These are phyloP conservation scores for Fulica atra DNA, from an alignment of 2,113 vertebrate genomes.

Conservation along the genomic window DNA sequence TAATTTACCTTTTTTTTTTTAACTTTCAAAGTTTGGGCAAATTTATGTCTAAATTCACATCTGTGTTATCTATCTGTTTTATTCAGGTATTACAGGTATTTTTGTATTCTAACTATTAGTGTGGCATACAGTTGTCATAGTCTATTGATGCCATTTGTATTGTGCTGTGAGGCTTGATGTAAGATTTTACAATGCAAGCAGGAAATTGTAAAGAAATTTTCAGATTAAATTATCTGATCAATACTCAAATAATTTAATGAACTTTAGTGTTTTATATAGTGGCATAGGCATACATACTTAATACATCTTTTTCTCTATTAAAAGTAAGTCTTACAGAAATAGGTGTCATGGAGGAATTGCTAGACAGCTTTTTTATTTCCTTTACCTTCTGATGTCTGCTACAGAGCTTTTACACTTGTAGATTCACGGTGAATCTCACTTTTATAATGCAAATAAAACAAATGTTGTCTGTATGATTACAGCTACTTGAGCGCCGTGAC, in stretches of 20 bases:
- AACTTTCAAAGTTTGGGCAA: constrained; percentile 59
- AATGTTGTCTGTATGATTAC: not conserved
- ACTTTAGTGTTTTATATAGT: not conserved
- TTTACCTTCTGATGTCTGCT: not conserved
- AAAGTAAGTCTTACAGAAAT: not conserved
- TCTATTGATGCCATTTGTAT: not conserved
- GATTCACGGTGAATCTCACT: not conserved
- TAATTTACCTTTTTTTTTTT: constrained; percentile 55
- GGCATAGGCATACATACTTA: not conserved
- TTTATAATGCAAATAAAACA: constrained; percentile 23
- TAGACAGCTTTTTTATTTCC: not conserved
- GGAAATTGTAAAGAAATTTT: not conserved
- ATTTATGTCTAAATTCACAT: constrained; percentile 3
- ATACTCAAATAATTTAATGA: not conserved
- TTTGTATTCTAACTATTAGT: not conserved
- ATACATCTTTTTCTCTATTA: not conserved
- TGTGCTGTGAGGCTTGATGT: not conserved
- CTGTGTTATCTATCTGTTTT: not conserved
- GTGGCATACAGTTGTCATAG: not conserved
- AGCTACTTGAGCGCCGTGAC: not conserved
- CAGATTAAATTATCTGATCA: not conserved
- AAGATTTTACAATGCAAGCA: not conserved
- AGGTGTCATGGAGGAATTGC: not conserved
- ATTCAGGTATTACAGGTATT: not conserved
- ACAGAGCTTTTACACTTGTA: not conserved